These are phyloP conservation scores for Margarornis squamiger DNA, from an alignment of 2,797 vertebrate species.

Conservation along the genomic window DNA sequence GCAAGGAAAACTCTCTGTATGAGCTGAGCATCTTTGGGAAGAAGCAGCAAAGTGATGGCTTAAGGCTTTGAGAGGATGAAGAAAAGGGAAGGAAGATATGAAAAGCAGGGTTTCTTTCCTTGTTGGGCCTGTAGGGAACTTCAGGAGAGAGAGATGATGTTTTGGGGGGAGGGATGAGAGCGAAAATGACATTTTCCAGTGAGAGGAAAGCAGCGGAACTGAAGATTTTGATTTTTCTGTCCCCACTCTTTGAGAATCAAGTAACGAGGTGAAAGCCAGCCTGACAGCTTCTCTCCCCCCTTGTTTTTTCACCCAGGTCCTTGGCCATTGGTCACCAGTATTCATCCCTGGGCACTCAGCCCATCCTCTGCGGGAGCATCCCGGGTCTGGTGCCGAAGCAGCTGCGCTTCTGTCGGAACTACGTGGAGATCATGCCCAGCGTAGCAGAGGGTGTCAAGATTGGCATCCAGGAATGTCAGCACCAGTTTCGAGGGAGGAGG, in stretches of 20 bases:
- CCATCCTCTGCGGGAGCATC: constrained; percentile 93
- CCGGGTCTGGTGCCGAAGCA: constrained; percentile 97
- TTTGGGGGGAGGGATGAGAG: not conserved
- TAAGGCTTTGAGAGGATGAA: not conserved
- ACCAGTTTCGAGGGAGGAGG: constrained; percentile 94
- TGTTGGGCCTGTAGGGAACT: not conserved
- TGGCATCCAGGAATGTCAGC: constrained; percentile 95
- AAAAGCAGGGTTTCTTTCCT: not conserved
- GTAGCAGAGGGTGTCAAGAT: constrained; percentile 96
- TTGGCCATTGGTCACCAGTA: constrained; percentile 94
- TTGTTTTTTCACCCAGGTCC: constrained; percentile 79
- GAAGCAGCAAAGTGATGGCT: not conserved
- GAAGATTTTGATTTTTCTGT: not conserved
- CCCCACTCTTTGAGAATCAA: not conserved
- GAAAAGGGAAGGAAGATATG: not conserved
- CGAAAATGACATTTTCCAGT: not conserved
- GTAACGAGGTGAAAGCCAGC: not conserved
- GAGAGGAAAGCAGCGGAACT: not conserved
- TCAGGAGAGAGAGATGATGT: not conserved
- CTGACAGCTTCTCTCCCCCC: not conserved
- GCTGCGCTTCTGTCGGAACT: constrained; percentile 97
- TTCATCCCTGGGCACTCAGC: constrained; percentile 89
- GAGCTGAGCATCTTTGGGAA: not conserved
- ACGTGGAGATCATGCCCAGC: constrained; percentile 98
- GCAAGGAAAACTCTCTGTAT: not conserved